phyloP scores from a whole-genome alignment of 2,113 vertebrate genomes.

The Dolichallabes microphthalmus region DNA sequence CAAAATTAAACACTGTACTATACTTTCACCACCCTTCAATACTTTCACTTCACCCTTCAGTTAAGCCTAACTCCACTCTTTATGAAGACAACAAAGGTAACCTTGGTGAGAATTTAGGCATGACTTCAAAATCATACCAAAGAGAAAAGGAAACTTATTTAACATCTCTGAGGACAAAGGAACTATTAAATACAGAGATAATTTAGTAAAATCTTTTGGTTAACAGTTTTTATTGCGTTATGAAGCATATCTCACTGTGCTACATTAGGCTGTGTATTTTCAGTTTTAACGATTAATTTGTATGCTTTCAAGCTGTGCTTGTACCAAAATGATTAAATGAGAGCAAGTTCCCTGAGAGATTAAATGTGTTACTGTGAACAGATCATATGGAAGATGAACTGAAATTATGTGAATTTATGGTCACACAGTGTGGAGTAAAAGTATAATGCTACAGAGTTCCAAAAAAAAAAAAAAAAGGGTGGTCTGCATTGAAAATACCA shows the following conservation, averaged over 20 bases:
- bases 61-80: background rate
- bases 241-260: slow-evolving; percentile 23
- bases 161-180: background rate
- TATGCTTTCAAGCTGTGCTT: slow-evolving; percentile 51
- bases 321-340: slow-evolving; percentile 40
- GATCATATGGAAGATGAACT: slow-evolving; percentile 20
- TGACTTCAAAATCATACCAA: slow-evolving; percentile 18
- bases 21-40: background rate
- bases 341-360: slow-evolving; percentile 63
- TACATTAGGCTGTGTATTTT: slow-evolving; percentile 33
- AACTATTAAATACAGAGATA: background rate
- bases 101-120: background rate
- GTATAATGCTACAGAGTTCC: background rate
- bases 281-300: background rate
- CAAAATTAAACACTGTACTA: slow-evolving; percentile 27
- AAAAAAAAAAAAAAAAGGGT: background rate
- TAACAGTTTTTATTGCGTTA: slow-evolving; percentile 38
- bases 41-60: too few relatives aligned
- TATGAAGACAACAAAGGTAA: background rate
- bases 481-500: background rate
- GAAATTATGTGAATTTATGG: slow-evolving; percentile 5
- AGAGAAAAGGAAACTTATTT: slow-evolving; percentile 6
- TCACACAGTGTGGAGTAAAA: background rate
- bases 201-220: slow-evolving; percentile 38
- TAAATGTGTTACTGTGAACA: slow-evolving; percentile 41